These are phyloP conservation scores for Lamellibrachia luymesi DNA, from an alignment of 1,140 invertebrate genomes.

Conservation along the genomic window DNA sequence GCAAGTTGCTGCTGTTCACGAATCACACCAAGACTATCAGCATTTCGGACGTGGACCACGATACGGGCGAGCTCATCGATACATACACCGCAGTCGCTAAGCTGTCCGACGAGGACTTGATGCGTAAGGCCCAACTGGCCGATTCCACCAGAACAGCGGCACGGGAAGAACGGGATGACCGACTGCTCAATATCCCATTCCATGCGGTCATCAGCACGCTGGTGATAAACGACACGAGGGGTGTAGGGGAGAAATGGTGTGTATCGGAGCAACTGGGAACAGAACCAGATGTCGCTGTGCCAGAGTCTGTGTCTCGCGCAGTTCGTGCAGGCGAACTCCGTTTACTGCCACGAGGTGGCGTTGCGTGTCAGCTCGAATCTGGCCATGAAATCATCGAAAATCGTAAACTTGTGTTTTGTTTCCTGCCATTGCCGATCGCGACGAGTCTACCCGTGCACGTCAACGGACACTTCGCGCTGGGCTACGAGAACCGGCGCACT, in stretches of 20 bases:
- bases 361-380: slow-evolving; percentile 32
- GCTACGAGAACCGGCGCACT: slow-evolving; percentile 20
- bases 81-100: not conserved
- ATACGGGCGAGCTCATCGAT: slow-evolving; percentile 1
- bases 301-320: slow-evolving; percentile 23
- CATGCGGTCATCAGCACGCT: not conserved
- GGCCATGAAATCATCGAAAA: not conserved
- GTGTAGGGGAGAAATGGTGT: slow-evolving; percentile 25
- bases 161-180: not conserved
- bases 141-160: not conserved
- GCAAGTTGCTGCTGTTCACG: slow-evolving; percentile 38
- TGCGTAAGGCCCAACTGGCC: not conserved
- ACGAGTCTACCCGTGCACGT: slow-evolving; percentile 29
- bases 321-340: slow-evolving; percentile 30
- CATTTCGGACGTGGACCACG: slow-evolving; percentile 30
- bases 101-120: not conserved
- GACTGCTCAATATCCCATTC: not conserved
- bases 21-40: slow-evolving; percentile 37
- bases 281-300: slow-evolving; percentile 9
- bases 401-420: slow-evolving; percentile 14
- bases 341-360: slow-evolving; percentile 41
- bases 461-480: slow-evolving; percentile 29
- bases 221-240: slow-evolving; percentile 11
- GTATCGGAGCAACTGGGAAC: slow-evolving; percentile 39
- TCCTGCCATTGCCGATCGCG: slow-evolving; percentile 24